These are phyloP conservation scores for Nyctereutes procyonoides DNA, from an alignment of 2,113 vertebrate species.

Conservation along the genomic window DNA sequence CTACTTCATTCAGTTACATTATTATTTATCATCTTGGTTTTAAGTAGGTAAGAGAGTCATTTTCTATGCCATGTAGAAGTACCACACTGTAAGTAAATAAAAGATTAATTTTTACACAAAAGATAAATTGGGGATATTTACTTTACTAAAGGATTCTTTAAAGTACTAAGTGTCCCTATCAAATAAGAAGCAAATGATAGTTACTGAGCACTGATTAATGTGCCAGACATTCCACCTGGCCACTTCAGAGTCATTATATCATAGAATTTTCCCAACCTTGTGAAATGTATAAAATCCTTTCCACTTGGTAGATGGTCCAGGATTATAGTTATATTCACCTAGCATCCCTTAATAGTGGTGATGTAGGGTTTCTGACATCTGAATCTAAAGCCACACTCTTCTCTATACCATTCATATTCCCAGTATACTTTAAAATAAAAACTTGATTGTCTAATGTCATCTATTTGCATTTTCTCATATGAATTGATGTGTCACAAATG, in stretches of 20 bases:
- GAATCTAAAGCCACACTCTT: not conserved
- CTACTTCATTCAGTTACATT: not conserved
- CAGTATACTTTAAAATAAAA: conserved; percentile 27
- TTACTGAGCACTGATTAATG: not conserved
- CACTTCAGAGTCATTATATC: conserved; percentile 2
- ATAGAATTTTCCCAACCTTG: not conserved
- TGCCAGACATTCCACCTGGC: not conserved
- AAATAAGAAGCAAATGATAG: not conserved
- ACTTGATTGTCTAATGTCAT: not conserved
- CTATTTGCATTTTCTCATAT: conserved; percentile 27
- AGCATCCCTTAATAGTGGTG: not conserved
- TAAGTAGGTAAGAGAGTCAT: not conserved
- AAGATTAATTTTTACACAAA: conserved; percentile 29
- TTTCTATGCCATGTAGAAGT: not conserved
- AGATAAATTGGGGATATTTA: not conserved
- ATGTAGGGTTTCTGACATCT: not conserved
- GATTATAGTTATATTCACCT: not conserved
- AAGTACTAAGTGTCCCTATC: not conserved
- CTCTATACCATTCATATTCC: not conserved
- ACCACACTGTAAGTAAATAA: not conserved
- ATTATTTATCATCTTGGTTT: not conserved
- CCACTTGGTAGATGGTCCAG: not conserved
- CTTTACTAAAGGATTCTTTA: conserved; percentile 25
- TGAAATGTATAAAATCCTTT: too few relatives aligned
- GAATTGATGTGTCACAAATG: conserved; percentile 13